Evolutionary conservation across 2,797 vertebrate species (phyloP).

Genomic region (Avahi laniger): DNA sequence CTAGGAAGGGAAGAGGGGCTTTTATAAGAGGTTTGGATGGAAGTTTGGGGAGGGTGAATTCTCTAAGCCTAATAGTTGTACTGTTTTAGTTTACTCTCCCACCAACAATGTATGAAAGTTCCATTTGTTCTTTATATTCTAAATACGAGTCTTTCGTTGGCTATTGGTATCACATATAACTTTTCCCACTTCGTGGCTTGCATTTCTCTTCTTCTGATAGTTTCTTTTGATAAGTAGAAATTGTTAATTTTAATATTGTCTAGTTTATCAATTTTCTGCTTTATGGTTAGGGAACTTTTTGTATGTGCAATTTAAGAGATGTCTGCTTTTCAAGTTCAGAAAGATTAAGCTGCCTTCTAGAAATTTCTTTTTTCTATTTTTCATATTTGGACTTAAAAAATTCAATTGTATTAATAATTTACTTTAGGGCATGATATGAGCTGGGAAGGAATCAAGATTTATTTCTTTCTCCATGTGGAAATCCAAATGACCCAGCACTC

Average conservation of each 20-base stretch:
- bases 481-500: background rate
- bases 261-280: background rate
- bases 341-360: background rate
- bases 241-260: background rate
- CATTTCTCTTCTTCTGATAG: background rate
- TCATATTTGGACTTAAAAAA: background rate
- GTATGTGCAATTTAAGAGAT: background rate
- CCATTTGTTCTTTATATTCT: background rate
- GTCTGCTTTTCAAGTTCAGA: background rate
- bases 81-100: background rate
- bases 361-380: background rate
- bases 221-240: background rate
- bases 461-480: background rate
- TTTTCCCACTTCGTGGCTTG: background rate
- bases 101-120: background rate
- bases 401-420: background rate
- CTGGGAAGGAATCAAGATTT: background rate
- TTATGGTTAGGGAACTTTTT: background rate
- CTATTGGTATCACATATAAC: background rate
- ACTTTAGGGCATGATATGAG: background rate
- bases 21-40: too few species aligned
- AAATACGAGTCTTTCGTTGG: background rate
- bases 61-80: too few species aligned
- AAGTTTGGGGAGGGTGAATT: too few species aligned
- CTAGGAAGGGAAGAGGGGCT: too few species aligned